phyloP scores from a whole-genome alignment of 1,140 invertebrate species.

The Muscidifurax raptorellus region DNA sequence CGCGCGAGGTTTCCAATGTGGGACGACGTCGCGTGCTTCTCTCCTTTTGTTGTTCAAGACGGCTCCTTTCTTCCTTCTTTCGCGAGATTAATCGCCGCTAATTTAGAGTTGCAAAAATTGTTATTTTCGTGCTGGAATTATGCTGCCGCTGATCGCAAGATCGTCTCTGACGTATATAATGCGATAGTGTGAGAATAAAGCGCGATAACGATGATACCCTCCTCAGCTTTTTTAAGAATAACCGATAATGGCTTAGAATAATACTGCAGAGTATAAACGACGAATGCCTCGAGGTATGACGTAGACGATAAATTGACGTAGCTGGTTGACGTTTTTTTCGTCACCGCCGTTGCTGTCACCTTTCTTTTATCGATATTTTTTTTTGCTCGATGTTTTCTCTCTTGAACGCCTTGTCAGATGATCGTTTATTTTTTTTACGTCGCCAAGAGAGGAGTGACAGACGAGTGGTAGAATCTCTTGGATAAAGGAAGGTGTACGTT shows the following conservation, averaged over 20 bases:
- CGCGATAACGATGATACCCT: too few relatives aligned
- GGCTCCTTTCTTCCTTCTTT: neutral
- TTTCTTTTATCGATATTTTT: neutral
- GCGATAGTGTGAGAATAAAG: too few relatives aligned
- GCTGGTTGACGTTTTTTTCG: conserved; percentile 18
- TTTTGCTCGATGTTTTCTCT: neutral
- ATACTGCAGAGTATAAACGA: neutral
- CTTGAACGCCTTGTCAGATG: neutral
- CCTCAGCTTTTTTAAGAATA: neutral
- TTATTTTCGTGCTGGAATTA: neutral
- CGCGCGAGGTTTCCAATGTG: too few relatives aligned
- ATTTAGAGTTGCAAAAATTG: neutral
- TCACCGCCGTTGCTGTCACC: neutral
- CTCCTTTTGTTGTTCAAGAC: neutral
- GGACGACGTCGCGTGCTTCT: neutral
- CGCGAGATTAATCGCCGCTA: neutral
- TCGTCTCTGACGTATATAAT: neutral
- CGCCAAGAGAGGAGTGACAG: neutral
- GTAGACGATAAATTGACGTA: conserved; percentile 4
- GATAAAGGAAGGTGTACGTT: neutral
- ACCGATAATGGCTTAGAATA: conserved; percentile 1
- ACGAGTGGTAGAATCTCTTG: neutral
- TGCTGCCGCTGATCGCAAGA: too few relatives aligned
- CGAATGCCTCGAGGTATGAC: neutral
- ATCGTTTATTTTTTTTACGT: neutral